Evolutionary conservation across 2,797 vertebrate species (phyloP).

Genomic region (Spheniscus humboldti): DNA sequence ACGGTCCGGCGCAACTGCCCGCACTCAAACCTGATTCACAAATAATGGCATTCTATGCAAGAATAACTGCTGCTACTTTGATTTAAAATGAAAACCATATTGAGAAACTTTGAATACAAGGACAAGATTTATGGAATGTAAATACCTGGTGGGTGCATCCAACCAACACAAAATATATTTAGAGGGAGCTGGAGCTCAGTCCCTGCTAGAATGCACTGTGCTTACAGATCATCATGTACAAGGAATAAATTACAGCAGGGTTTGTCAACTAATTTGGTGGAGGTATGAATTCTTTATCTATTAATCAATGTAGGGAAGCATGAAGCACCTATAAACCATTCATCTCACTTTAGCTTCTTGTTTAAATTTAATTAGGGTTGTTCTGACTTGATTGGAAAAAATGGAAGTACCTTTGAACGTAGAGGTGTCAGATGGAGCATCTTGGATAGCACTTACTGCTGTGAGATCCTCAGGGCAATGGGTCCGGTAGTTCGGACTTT

Average conservation of each 20-base stretch:
- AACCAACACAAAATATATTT: background rate
- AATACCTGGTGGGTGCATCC: conserved; percentile 23
- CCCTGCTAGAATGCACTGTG: background rate
- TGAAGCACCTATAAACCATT: conserved; percentile 42
- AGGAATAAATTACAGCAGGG: conserved; percentile 11
- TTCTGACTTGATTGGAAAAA: conserved; percentile 7
- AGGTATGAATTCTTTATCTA: conserved; percentile 44
- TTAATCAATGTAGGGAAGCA: conserved; percentile 44
- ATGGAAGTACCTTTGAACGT: background rate
- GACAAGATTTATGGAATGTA: background rate
- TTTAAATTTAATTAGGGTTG: conserved; percentile 37
- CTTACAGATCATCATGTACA: background rate
- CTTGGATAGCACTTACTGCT: background rate
- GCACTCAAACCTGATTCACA: background rate
- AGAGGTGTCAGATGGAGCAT: background rate
- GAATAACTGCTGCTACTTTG: background rate
- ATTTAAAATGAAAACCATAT: background rate
- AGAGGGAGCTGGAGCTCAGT: background rate
- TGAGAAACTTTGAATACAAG: background rate
- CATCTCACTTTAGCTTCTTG: conserved; percentile 47
- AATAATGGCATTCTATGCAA: background rate
- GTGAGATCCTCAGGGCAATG: background rate
- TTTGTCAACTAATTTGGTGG: conserved; percentile 38
- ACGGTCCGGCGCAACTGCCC: background rate
- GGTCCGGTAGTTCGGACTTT: background rate